These are phyloP conservation scores for Myodes glareolus DNA, from an alignment of 2,113 vertebrate genomes.

Conservation along the genomic window DNA sequence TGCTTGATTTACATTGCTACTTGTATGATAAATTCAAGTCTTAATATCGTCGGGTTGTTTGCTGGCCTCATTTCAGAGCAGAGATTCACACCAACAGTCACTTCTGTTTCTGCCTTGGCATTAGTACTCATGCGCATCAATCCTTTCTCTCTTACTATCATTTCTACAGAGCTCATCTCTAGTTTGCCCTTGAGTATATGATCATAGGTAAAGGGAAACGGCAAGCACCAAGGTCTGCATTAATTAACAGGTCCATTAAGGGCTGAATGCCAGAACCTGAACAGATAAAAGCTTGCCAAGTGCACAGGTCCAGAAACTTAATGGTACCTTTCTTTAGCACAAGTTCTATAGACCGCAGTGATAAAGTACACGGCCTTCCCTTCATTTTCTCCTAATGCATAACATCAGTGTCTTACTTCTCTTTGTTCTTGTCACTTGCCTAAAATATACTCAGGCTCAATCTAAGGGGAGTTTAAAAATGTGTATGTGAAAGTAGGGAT, in stretches of 20 bases:
- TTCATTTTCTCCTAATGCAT: constrained; percentile 68
- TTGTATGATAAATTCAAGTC: neutral
- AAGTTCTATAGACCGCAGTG: neutral
- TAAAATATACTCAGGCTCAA: neutral
- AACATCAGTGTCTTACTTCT: neutral
- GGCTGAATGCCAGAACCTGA: constrained; percentile 39
- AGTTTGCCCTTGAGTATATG: neutral
- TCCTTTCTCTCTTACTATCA: neutral
- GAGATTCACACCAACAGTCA: neutral
- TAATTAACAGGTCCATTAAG: constrained; percentile 71
- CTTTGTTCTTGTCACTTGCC: neutral
- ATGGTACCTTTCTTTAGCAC: constrained; percentile 58
- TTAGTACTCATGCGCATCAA: neutral
- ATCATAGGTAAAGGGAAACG: constrained; percentile 36
- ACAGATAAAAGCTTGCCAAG: constrained; percentile 35
- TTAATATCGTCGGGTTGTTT: neutral
- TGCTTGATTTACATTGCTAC: neutral
- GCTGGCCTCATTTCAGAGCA: neutral
- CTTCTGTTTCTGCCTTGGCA: neutral
- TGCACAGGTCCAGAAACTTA: constrained; percentile 51
- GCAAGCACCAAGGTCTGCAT: constrained; percentile 45
- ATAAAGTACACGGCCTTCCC: constrained; percentile 48
- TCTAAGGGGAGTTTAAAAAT: neutral
- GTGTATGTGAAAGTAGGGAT: neutral
- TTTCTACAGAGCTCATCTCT: constrained; percentile 43